Evolutionary conservation across 2,888 invertebrate species (phyloP).

Genomic region (Ditylenchus weischeri): DNA sequence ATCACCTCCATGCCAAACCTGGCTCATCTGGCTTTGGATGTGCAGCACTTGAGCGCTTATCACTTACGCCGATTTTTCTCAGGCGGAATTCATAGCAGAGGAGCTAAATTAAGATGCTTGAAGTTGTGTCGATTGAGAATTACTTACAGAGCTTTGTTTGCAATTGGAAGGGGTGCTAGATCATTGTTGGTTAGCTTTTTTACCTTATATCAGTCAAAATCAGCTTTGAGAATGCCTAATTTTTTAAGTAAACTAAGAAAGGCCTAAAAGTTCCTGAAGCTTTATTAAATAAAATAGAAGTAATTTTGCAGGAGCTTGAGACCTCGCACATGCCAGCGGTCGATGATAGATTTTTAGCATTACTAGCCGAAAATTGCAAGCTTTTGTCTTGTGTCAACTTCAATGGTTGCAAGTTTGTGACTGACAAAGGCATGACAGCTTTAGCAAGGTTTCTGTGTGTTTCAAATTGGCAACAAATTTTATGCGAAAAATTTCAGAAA

Average conservation of each 20-base stretch:
- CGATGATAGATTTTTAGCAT: slow-evolving; percentile 54
- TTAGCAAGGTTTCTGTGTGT: slow-evolving; percentile 39
- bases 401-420: slow-evolving; percentile 56
- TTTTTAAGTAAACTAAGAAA: too few species aligned
- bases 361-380: slow-evolving; percentile 53
- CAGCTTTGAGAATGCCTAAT: background rate
- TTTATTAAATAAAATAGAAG: background rate
- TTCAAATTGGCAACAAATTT: background rate
- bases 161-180: slow-evolving; percentile 53
- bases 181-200: slow-evolving; percentile 22
- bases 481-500: slow-evolving; percentile 25
- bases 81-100: slow-evolving; percentile 23
- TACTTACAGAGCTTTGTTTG: slow-evolving; percentile 53
- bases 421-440: slow-evolving; percentile 54
- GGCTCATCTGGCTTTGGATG: slow-evolving; percentile 48
- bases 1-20: slow-evolving; percentile 47
- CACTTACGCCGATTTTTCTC: slow-evolving; percentile 47
- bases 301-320: slow-evolving; percentile 47
- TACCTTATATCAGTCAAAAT: background rate
- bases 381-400: slow-evolving; percentile 46
- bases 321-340: slow-evolving; percentile 54
- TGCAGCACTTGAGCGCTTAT: slow-evolving; percentile 44
- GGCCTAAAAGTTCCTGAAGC: background rate
- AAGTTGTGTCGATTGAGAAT: slow-evolving; percentile 50
- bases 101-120: slow-evolving; percentile 39